Base-by-base conservation (phyloP, 2,113 vertebrate genomes). In the Otocyon megalotis region DNA sequence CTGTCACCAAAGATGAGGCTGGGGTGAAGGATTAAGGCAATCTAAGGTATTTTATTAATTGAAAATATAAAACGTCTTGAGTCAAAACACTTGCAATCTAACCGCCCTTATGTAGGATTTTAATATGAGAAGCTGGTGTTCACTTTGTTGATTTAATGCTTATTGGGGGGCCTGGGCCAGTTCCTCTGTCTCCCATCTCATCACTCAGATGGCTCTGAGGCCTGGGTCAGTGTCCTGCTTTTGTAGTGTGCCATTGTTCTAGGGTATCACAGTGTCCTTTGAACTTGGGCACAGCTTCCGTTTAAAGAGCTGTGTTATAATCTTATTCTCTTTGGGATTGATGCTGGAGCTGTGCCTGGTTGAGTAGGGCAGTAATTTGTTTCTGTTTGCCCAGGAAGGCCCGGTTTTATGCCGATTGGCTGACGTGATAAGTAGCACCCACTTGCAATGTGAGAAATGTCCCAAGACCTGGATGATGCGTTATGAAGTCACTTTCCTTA, bases 351-450 rank as follows among this genome's bases (percentile, higher is more conserved):
- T 19, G 0, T 3, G 30, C 62, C 88, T 43, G 20, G 3, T 17
- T 17, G 22, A 50, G 63, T 19, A 37, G 35, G 43, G 17, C n/a
- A 30, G 2, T 35, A 17, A 1, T 30, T 2, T 53, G 50, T 28
- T 8, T 53, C 35, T 7, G 3, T 16, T 20, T 5, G 13, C 53
- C 15, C 15, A n/a, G 50, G 28, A 22, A 17, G 67, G 14, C 24
- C 74, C 24, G 0, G 19, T 0, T 2, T 2, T 7, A 0, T n/a
- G 32, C 48, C 81, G 0, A 0, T 5, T 24, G 22, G 28, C 60
- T 43, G 53, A 26, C 26, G 2, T 3, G n/a, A 28, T 58, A 50
- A 22, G 2, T 24, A 32, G 37, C 30, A 13, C 53, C 58, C 30
- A 48, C n/a, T 35, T 50, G 67, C 30, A 53, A 17, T 13, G 58